Evolutionary conservation across 2,888 invertebrate genomes (phyloP).

Genomic region (Dicycla oo): DNA sequence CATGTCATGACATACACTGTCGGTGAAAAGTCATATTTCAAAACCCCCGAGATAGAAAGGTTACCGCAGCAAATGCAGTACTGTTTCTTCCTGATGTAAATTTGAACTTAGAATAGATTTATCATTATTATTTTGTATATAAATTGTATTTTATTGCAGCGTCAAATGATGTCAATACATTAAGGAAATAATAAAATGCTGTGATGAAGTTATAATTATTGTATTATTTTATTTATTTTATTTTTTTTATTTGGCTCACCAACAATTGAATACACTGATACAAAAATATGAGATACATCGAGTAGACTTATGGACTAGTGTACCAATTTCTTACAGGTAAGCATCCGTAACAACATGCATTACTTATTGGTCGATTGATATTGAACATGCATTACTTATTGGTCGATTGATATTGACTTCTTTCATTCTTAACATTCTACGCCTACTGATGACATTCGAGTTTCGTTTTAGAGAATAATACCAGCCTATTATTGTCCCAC

Average conservation of each 20-base stretch:
- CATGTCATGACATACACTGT: conserved; percentile 85
- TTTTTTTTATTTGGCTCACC: no score
- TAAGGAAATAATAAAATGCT: conserved; percentile 30
- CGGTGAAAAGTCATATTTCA: conserved; percentile 84
- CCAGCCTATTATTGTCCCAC: no score
- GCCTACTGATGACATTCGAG: not conserved
- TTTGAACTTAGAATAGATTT: conserved; percentile 31
- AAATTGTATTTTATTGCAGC: conserved; percentile 39
- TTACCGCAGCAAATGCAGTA: conserved; percentile 87
- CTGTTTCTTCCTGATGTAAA: conserved; percentile 81
- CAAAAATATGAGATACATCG: no score
- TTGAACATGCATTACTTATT: no score
- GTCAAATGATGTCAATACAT: not conserved
- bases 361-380: no score
- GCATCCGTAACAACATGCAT: no score
- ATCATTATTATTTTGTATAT: conserved; percentile 45
- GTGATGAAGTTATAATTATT: not conserved
- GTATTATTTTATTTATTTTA: no score
- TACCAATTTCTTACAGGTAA: no score
- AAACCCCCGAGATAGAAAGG: conserved; percentile 80
- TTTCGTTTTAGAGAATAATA: not conserved
- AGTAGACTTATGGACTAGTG: no score
- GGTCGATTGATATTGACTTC: no score
- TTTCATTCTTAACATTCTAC: not conserved
- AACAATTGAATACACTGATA: no score